phyloP scores from a whole-genome alignment of 1,140 invertebrate genomes.

The Formica exsecta region DNA sequence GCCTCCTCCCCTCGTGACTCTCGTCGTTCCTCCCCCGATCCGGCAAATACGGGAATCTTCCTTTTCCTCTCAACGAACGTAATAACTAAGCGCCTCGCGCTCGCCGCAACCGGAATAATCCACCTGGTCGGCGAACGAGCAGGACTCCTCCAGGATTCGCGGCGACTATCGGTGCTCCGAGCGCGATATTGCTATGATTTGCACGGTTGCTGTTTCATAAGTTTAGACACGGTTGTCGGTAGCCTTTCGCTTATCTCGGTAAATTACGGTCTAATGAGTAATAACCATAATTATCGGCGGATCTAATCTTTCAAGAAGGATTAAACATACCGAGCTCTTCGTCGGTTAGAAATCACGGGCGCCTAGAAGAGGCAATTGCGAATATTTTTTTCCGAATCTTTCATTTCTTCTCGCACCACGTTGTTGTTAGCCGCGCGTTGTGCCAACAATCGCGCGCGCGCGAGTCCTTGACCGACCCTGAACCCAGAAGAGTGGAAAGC shows the following conservation, averaged over 20 bases:
- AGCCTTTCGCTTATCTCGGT: slow-evolving; percentile 62
- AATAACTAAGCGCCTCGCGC: slow-evolving; percentile 34
- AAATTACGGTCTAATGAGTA: slow-evolving; percentile 79
- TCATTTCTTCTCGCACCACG: slow-evolving; percentile 20
- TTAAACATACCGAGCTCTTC: slow-evolving; percentile 54
- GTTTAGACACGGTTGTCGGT: neutral
- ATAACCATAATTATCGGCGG: slow-evolving; percentile 78
- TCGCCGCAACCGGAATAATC: slow-evolving; percentile 38
- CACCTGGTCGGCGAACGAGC: slow-evolving; percentile 8
- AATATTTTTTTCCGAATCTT: neutral
- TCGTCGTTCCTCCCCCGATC: neutral
- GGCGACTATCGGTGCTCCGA: neutral
- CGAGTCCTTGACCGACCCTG: slow-evolving; percentile 85
- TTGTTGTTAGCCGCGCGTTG: slow-evolving; percentile 47
- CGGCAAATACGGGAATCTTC: slow-evolving; percentile 51
- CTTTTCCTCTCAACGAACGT: slow-evolving; percentile 23
- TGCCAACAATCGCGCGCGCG: slow-evolving; percentile 68
- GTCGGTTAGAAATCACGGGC: slow-evolving; percentile 37
- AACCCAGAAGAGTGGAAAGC: slow-evolving; percentile 79
- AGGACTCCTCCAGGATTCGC: slow-evolving; percentile 42
- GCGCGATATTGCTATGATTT: neutral
- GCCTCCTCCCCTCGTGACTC: neutral
- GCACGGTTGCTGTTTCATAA: neutral
- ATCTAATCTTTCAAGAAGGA: slow-evolving; percentile 66
- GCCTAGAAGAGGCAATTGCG: neutral